Percentiles rank a stretch among this genome's conserved stretches.
These are phyloP conservation scores for Drosophila birchii DNA, from an alignment of 2,888 invertebrate species.

Conservation along the genomic window DNA sequence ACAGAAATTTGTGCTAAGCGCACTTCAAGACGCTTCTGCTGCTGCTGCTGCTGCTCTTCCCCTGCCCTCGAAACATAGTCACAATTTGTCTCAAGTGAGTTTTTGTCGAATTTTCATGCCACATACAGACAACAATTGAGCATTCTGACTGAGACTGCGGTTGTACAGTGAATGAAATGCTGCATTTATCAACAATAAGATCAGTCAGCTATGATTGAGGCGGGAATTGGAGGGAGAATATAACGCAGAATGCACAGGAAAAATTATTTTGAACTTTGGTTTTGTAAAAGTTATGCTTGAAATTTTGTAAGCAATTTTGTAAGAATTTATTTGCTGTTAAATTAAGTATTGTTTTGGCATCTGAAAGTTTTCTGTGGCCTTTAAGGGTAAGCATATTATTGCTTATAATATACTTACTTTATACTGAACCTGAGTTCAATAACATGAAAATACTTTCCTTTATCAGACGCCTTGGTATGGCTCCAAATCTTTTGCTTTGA, in stretches of 20 bases:
- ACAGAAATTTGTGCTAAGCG: slow-evolving; percentile 67
- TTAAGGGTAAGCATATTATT: no score
- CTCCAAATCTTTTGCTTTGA: no score
- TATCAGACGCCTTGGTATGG: no score
- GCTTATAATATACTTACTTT: no score
- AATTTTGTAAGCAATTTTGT: background rate
- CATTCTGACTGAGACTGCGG: slow-evolving; percentile 44
- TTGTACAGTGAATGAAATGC: slow-evolving; percentile 38
- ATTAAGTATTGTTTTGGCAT: no score
- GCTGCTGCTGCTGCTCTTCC: slow-evolving; percentile 11
- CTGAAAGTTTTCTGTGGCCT: no score
- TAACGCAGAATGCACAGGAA: background rate
- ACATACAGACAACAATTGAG: slow-evolving; percentile 51
- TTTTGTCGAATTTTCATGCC: slow-evolving; percentile 78
- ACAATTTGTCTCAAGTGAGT: slow-evolving; percentile 80
- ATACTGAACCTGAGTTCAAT: no score
- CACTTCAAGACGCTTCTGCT: slow-evolving; percentile 61
- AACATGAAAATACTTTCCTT: no score
- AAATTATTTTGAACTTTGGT: background rate
- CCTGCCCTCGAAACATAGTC: slow-evolving; percentile 60
- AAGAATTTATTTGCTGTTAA: no score
- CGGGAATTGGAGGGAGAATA: slow-evolving; percentile 1
- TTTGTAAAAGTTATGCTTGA: no score
- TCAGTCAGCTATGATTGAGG: slow-evolving; percentile 57
- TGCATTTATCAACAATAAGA: slow-evolving; percentile 55